Evolutionary conservation across 1,140 invertebrate genomes (phyloP), one percentile per base, ranked within the genome.

Genomic region (Agrypnia vestita): DNA sequence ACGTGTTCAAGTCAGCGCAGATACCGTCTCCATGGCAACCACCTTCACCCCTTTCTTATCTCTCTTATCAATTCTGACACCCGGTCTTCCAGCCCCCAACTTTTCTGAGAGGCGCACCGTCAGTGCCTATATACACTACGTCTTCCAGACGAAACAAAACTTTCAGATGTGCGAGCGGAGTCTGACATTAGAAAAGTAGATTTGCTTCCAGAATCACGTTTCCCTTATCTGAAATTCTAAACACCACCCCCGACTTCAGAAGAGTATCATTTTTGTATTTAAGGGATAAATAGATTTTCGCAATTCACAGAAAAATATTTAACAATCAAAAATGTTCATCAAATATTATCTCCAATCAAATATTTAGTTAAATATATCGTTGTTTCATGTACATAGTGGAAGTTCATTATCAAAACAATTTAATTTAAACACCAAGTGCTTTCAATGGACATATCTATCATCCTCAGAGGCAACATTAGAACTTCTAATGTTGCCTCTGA

Each of bases 41-140:
- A 15, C 43, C 17, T n/a, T 47, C 13, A 19, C 56, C 59, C 74
- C 59, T 47, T n/a, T 19, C 74, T 76, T 76, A 64, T 76, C 74
- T 49, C 49, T 47, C 74, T 76, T 76, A 76, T 76, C 74, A 76
- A 76, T 69, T 69, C 43, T 69, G 64, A 69, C 64, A 69, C 64
- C 64, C 64, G 64, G 64, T 69, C 64, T 69, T 17, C 64, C 64
- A 69, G 43, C 15, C 44, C n/a, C 64, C 46, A 69, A 69, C 64
- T 69, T 69, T 35, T 69, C 35, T 49, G 13, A 69, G 46, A 35
- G 64, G 43, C 43, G 13, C 43, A 47, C 8, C 46, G 64, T 19
- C 43, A 46, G 64, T 11, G n/a, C 25, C 25, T 35, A 35, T 35
- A 35, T 35, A 35, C 25, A 35, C 25, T 46, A 69, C 35, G 25